Base-by-base conservation (phyloP, 2,797 vertebrate species). In the Micrastur ruficollis region DNA sequence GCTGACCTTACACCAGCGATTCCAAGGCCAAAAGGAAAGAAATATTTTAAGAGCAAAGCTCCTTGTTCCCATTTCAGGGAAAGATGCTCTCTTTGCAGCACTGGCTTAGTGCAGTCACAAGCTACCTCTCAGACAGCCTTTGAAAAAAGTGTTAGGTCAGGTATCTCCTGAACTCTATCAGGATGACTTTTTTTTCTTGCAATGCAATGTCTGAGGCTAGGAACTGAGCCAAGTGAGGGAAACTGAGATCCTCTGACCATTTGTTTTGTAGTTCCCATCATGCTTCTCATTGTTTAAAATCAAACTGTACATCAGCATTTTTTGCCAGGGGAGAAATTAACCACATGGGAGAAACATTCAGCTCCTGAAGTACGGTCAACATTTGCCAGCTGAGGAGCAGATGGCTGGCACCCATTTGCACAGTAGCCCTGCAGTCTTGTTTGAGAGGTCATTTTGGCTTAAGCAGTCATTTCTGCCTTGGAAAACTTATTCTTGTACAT, bases 321-420 rank as follows among this genome's bases (percentile, higher is more conserved):
- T 91, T 81, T 93, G 61, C 81, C 86, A 92, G 65, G 49, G 72
- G 83, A 92, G 49, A 86, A 87, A 78, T 74, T 65, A 94, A 93
- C 56, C 38, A 46, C 86, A 31, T 53, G 34, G 49, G 79, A 91
- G 29, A 46, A 91, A 63, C 12, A 81, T n/a, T 32, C 68, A 75
- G 53, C 70, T 94, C 84, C 71, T 80, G 75, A 82, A 93, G 56
- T 23, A 47, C 21, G 52, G 86, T 74, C 82, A 93, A 4, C 25
- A 11, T 46, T 73, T 94, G 82, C 91, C 93, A 97, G 80, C 62
- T 75, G 87, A 93, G 61, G 40, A 97, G 76, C 86, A 96, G 91
- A 79, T 81, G 80, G 68, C 68, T 95, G 85, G 87, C 89, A 97
- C 50, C 55, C 85, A 81, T 40, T 90, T 93, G 31, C 70, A 93